Percentiles rank a stretch among this genome's conserved stretches.
Conservation (phyloP, 2,888 invertebrate species). For the Allacma fusca region DNA sequence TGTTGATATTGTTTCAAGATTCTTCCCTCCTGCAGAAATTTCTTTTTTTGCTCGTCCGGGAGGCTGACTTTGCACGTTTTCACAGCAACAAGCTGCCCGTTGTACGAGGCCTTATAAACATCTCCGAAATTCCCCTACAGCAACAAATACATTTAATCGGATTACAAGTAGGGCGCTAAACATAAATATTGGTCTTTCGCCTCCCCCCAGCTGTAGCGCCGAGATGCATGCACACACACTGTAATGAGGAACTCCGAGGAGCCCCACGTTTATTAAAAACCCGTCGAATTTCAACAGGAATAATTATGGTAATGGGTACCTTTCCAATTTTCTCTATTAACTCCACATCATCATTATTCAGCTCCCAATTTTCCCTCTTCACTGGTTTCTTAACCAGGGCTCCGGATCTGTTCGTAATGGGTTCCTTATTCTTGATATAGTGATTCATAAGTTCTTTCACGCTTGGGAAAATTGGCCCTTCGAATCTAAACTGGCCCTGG, state of each 20-base stretch:
- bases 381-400: slow-evolving; percentile 87
- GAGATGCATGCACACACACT: no score
- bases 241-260: no score
- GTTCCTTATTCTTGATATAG: slow-evolving; percentile 83
- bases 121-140: slow-evolving; percentile 95
- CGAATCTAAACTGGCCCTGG: slow-evolving; percentile 90
- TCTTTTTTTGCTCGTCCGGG: slow-evolving; percentile 91
- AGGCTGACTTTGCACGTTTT: slow-evolving; percentile 94
- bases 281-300: no score
- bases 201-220: no score
- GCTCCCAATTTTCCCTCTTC: slow-evolving; percentile 90
- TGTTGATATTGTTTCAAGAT: slow-evolving; percentile 97
- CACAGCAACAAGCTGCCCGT: slow-evolving; percentile 88
- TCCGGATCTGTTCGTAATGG: slow-evolving; percentile 91
- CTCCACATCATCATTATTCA: slow-evolving; percentile 93
- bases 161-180: no score
- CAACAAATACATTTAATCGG: neutral
- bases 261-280: no score
- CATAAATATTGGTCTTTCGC: no score
- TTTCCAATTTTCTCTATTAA: slow-evolving; percentile 92
- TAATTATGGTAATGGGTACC: no score
- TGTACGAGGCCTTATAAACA: slow-evolving; percentile 89
- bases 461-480: slow-evolving; percentile 91
- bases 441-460: slow-evolving; percentile 90
- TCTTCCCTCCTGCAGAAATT: slow-evolving; percentile 93